A percentile compares a stretch with the other conserved stretches of the same genome.
These are phyloP conservation scores for Zosterops lateralis DNA, from an alignment of 2,113 vertebrate species.

Conservation along the genomic window DNA sequence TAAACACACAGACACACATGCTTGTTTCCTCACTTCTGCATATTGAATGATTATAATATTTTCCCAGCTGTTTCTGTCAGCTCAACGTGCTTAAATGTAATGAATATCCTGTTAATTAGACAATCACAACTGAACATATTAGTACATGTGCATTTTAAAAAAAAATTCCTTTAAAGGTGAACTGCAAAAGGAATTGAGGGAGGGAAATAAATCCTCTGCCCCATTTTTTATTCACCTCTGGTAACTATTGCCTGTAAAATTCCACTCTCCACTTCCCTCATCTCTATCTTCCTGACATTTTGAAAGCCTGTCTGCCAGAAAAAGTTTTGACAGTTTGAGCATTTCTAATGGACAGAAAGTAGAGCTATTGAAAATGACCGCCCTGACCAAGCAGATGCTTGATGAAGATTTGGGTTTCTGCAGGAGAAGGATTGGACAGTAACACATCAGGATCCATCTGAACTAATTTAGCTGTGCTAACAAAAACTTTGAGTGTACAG, in stretches of 20 bases:
- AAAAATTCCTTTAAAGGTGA: not conserved
- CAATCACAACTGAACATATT: not conserved
- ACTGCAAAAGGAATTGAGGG: not conserved
- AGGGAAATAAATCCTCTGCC: not conserved
- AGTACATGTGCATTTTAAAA: not conserved
- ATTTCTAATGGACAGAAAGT: not conserved
- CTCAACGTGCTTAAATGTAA: not conserved
- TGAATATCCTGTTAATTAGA: constrained; percentile 10
- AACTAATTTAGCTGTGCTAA: not conserved
- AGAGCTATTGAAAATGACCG: not conserved
- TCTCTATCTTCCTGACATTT: not conserved
- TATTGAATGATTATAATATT: not conserved
- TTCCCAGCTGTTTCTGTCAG: constrained; percentile 36
- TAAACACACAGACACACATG: not conserved
- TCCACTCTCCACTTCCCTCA: not conserved
- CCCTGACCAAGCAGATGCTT: not conserved
- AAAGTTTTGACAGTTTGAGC: not conserved
- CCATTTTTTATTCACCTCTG: not conserved
- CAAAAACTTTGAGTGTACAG: not conserved
- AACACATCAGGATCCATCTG: not conserved
- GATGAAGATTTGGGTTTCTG: not conserved
- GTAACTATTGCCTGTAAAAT: not conserved
- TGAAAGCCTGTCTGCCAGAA: not conserved
- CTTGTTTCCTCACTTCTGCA: not conserved
- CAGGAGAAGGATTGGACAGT: not conserved